These are phyloP conservation scores for Pteronura brasiliensis DNA, from an alignment of 2,113 vertebrate species.

Conservation along the genomic window DNA sequence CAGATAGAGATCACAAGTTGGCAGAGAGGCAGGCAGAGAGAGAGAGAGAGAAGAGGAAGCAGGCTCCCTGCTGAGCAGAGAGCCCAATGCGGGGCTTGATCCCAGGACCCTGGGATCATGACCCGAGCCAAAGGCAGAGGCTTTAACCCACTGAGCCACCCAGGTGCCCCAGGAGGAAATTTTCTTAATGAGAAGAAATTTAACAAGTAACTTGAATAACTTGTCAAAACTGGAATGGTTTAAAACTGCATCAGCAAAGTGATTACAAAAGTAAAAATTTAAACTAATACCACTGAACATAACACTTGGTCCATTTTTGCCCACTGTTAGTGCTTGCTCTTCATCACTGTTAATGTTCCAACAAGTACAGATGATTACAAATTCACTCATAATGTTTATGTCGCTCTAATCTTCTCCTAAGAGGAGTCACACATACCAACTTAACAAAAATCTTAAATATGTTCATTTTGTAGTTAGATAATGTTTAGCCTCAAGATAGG, in stretches of 20 bases:
- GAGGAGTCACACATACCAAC: neutral
- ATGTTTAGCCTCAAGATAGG: neutral
- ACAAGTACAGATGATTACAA: neutral
- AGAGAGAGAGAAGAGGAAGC: too few species aligned
- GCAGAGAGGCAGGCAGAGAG: too few species aligned
- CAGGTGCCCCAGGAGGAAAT: neutral
- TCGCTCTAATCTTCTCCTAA: neutral
- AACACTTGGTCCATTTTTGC: neutral
- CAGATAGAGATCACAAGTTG: too few species aligned
- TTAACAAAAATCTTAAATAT: neutral
- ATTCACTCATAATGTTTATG: neutral
- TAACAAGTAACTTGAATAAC: neutral
- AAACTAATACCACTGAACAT: neutral
- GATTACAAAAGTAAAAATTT: neutral
- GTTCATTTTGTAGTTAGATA: neutral
- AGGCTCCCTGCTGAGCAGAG: too few species aligned
- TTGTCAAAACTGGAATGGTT: neutral
- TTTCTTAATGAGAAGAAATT: conserved; percentile 19
- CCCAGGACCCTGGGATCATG: too few species aligned
- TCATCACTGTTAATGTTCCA: neutral
- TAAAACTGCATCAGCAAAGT: neutral
- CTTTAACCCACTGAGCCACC: too few species aligned
- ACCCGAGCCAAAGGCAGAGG: too few species aligned
- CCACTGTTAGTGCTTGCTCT: neutral
- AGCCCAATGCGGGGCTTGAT: too few species aligned